Percentiles rank a stretch among this genome's conserved stretches.
These are phyloP conservation scores for Stegodyphus dumicola DNA, from an alignment of 1,140 invertebrate species.

Conservation along the genomic window DNA sequence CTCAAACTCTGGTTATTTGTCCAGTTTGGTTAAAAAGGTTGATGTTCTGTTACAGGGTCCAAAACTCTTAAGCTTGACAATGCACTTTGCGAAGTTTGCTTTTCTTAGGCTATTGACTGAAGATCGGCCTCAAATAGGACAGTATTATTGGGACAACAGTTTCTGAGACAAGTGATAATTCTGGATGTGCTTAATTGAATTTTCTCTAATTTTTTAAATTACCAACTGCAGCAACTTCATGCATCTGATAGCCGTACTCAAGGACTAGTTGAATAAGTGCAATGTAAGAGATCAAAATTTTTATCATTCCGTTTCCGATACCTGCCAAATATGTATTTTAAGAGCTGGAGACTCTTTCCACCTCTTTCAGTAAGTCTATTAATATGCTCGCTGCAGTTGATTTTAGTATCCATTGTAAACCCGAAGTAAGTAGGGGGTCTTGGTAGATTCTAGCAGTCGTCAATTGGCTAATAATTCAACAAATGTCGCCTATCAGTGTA, in stretches of 20 bases:
- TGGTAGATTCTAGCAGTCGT: neutral
- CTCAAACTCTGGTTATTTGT: conserved; percentile 8
- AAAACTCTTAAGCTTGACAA: conserved; percentile 1
- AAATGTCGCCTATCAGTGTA: neutral
- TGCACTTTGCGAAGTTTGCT: neutral
- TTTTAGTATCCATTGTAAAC: neutral
- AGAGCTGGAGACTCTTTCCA: conserved; percentile 6
- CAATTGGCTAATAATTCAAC: conserved; percentile 1
- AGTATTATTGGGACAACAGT: conserved; percentile 9
- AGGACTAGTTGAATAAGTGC: conserved; percentile 1
- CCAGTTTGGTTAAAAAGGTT: conserved; percentile 9
- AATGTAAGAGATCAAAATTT: conserved; percentile 14
- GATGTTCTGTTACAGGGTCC: neutral
- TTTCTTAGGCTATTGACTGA: neutral
- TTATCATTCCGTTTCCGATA: neutral
- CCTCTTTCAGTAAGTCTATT: conserved; percentile 5
- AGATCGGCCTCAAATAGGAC: neutral
- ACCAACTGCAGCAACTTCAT: neutral
- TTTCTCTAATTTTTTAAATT: neutral
- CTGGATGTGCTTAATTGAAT: conserved; percentile 13
- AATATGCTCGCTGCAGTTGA: neutral
- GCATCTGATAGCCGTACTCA: neutral
- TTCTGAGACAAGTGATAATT: conserved; percentile 3
- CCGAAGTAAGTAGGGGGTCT: neutral
- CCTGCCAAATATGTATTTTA: conserved; percentile 9